These are phyloP conservation scores for Oreochromis niloticus DNA, from an alignment of 2,113 vertebrate genomes.

Conservation along the genomic window DNA sequence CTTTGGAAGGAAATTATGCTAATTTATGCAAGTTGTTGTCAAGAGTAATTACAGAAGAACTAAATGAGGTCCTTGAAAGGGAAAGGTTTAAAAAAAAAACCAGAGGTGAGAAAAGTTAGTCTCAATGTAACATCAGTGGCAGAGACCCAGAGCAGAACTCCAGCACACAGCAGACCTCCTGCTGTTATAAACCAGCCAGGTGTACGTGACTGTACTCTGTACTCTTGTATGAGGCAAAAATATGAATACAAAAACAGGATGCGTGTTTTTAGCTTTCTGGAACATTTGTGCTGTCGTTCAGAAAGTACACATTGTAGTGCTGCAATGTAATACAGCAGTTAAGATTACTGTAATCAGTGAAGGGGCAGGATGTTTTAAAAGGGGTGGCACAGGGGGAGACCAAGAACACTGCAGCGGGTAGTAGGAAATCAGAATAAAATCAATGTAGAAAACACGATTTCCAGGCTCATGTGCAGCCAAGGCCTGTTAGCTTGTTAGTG, in stretches of 20 bases:
- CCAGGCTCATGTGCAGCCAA: not conserved
- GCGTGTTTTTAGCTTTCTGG: not conserved
- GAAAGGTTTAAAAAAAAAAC: not conserved
- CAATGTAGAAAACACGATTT: not conserved
- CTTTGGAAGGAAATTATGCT: not conserved
- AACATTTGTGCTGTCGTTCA: not conserved
- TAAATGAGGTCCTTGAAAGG: not conserved
- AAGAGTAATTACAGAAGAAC: not conserved
- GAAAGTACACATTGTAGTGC: not conserved
- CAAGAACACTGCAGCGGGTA: not conserved
- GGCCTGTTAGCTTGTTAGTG: not conserved
- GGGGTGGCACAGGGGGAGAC: not conserved
- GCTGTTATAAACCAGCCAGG: not conserved
- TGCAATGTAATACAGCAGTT: not conserved
- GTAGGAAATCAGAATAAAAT: not conserved
- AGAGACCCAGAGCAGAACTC: not conserved
- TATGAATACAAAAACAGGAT: not conserved
- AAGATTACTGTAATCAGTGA: not conserved
- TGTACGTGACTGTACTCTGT: not conserved
- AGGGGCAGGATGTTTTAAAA: not conserved
- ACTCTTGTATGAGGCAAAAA: not conserved
- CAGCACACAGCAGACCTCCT: not conserved
- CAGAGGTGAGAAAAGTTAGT: not conserved
- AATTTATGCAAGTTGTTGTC: constrained; percentile 12
- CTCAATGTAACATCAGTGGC: not conserved